Percentiles rank a stretch among this genome's conserved stretches.
Evolutionary conservation across 2,888 invertebrate genomes (phyloP).

Genomic region (Orthosia cruda): DNA sequence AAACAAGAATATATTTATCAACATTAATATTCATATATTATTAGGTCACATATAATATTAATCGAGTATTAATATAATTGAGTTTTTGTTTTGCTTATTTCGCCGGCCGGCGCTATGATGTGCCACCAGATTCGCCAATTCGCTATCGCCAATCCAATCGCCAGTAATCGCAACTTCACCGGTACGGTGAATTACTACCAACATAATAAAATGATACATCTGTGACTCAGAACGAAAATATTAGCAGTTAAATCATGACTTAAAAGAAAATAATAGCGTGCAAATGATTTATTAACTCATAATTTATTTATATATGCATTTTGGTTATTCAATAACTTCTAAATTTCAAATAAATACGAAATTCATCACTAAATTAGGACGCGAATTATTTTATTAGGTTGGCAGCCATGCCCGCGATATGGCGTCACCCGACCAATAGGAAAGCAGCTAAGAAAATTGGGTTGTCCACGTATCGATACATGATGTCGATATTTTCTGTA

Average conservation of each 20-base stretch:
- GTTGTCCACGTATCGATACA: conserved; percentile 71
- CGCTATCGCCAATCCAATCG: conserved; percentile 10
- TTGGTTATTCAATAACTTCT: conserved; percentile 3
- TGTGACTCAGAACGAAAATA: conserved; percentile 68
- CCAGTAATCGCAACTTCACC: conserved; percentile 13
- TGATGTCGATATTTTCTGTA: conserved; percentile 61
- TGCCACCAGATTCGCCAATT: conserved; percentile 50
- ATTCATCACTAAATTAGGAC: conserved; percentile 63
- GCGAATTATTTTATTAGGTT: conserved; percentile 73
- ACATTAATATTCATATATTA: background rate
- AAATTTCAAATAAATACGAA: conserved; percentile 23
- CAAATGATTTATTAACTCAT: conserved; percentile 10
- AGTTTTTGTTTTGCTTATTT: conserved; percentile 49
- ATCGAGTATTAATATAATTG: conserved; percentile 17
- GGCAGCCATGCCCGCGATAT: conserved; percentile 74
- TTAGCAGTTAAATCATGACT: background rate
- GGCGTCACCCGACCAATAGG: conserved; percentile 81
- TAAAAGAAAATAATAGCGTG: conserved; percentile 2
- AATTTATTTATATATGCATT: conserved; percentile 34
- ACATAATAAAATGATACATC: conserved; percentile 76
- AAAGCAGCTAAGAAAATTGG: conserved; percentile 62
- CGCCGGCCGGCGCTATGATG: conserved; percentile 67
- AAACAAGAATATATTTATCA: background rate
- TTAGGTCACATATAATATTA: background rate
- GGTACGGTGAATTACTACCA: conserved; percentile 67